A percentile compares a stretch with the other conserved stretches of the same genome.
phyloP scores from a whole-genome alignment of 2,888 invertebrate genomes.

The Julus scandinavius region DNA sequence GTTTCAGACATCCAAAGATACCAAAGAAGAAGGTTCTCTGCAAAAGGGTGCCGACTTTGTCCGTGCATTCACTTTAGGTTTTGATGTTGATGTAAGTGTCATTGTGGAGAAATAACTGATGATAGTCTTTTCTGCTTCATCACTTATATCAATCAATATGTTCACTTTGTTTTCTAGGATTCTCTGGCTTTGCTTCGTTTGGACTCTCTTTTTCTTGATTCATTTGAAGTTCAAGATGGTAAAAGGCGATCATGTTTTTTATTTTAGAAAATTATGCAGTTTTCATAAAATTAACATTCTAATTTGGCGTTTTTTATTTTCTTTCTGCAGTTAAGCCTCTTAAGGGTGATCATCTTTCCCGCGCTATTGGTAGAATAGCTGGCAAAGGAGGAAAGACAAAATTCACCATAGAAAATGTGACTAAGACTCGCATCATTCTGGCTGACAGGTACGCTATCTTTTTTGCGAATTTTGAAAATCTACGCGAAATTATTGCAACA shows the following conservation, averaged over 20 bases:
- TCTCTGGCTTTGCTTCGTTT: conserved; percentile 91
- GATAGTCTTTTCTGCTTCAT: background rate
- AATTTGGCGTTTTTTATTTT: conserved; percentile 52
- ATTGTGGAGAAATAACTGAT: background rate
- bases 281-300: background rate
- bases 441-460: conserved; percentile 75
- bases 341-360: conserved; percentile 92
- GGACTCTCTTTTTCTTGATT: conserved; percentile 96
- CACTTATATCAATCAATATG: background rate
- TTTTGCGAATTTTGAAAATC: too few species aligned
- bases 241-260: conserved; percentile 50
- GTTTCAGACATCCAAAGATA: conserved; percentile 71
- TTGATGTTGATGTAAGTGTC: conserved; percentile 80
- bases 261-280: background rate
- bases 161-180: conserved; percentile 70
- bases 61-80: conserved; percentile 93
- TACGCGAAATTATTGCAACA: too few species aligned
- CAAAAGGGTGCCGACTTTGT: conserved; percentile 99
- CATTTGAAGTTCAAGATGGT: conserved; percentile 93
- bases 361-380: conserved; percentile 97
- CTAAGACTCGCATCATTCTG: conserved; percentile 96
- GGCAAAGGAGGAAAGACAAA: conserved; percentile 98
- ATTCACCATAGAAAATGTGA: conserved; percentile 98
- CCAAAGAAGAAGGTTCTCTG: conserved; percentile 86
- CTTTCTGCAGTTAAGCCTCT: conserved; percentile 80